These are phyloP conservation scores for Drosophila ezoana DNA, from an alignment of 2,888 invertebrate species.

Conservation along the genomic window DNA sequence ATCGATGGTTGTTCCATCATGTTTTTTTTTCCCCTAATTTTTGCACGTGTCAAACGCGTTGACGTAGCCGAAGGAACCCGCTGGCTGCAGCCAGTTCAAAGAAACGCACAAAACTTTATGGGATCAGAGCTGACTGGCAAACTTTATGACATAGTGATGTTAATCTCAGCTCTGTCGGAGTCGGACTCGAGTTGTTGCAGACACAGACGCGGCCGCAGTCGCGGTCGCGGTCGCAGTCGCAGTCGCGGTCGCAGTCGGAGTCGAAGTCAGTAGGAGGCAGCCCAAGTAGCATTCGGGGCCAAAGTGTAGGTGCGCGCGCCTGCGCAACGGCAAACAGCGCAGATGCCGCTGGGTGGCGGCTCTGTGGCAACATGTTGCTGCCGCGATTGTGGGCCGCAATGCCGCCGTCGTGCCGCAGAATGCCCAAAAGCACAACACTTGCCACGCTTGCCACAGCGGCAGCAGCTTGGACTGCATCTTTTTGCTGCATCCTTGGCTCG, in stretches of 20 bases:
- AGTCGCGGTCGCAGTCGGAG: conserved; percentile 22
- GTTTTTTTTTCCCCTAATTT: not conserved
- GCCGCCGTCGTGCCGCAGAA: conserved; percentile 62
- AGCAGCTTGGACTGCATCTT: not conserved
- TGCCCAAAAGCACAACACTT: conserved; percentile 70
- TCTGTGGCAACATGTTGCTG: conserved; percentile 37
- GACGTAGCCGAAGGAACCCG: conserved; percentile 10
- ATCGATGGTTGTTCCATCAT: too few relatives aligned
- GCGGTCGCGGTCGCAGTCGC: conserved; percentile 1
- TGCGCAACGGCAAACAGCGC: conserved; percentile 39
- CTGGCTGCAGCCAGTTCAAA: conserved; percentile 6
- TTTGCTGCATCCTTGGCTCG: conserved; percentile 12
- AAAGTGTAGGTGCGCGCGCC: conserved; percentile 69
- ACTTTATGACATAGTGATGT: conserved; percentile 64
- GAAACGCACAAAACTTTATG: conserved; percentile 60
- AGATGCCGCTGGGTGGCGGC: conserved; percentile 58
- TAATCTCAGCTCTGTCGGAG: conserved; percentile 48
- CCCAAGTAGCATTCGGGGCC: conserved; percentile 66
- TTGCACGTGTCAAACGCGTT: not conserved
- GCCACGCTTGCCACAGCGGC: conserved; percentile 35
- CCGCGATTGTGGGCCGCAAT: conserved; percentile 49
- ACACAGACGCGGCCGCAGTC: conserved; percentile 9
- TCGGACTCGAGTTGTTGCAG: conserved; percentile 23
- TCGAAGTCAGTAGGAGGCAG: conserved; percentile 62
- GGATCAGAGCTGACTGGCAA: conserved; percentile 62